Evolutionary conservation across 2,113 vertebrate genomes (phyloP).

Genomic region (Sialia sialis): DNA sequence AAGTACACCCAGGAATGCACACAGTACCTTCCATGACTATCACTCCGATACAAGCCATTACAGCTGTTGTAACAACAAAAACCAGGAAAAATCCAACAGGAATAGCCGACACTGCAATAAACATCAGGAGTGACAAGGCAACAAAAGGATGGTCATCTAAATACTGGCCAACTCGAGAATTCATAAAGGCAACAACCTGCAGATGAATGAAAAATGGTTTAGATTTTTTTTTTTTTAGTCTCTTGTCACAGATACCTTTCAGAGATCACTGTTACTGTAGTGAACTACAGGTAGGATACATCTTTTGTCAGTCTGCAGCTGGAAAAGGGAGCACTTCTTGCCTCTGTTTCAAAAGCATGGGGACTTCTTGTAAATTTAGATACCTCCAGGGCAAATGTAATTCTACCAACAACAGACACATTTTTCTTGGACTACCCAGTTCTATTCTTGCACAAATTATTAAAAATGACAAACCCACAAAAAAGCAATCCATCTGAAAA

Average conservation of each 20-base stretch:
- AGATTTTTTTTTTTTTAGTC: not conserved
- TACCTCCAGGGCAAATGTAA: not conserved
- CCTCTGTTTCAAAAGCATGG: not conserved
- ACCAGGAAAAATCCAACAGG: slow-evolving; percentile 82
- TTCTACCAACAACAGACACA: not conserved
- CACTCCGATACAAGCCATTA: slow-evolving; percentile 77
- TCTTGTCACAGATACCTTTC: not conserved
- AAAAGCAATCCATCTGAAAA: not conserved
- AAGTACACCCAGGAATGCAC: not conserved
- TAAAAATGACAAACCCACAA: not conserved
- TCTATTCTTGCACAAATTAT: not conserved
- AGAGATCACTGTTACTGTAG: not conserved
- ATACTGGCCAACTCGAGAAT: slow-evolving; percentile 77
- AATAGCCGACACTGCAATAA: slow-evolving; percentile 73
- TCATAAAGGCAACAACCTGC: slow-evolving; percentile 82
- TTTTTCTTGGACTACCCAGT: not conserved
- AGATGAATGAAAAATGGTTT: not conserved
- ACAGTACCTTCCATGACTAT: slow-evolving; percentile 84
- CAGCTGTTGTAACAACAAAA: slow-evolving; percentile 74
- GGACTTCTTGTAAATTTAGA: not conserved
- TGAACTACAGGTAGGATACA: not conserved
- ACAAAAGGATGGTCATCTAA: slow-evolving; percentile 82
- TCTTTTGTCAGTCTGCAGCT: not conserved
- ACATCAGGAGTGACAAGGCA: slow-evolving; percentile 78
- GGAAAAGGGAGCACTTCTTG: not conserved